phyloP scores from a whole-genome alignment of 2,888 invertebrate species.

The Dascillus cervinus region DNA sequence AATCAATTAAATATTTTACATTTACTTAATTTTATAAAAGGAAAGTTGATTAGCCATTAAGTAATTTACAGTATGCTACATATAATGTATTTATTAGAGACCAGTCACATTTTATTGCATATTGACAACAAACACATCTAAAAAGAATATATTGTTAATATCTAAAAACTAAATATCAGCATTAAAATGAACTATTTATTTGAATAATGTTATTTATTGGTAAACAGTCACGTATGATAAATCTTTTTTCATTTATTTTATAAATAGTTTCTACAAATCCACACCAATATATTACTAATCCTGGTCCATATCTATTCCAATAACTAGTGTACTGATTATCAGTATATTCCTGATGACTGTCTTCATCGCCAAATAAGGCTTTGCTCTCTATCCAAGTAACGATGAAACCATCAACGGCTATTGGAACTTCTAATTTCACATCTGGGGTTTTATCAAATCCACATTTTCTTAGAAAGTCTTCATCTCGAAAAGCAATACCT shows the following conservation, averaged over 20 bases:
- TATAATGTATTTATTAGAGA: too few species aligned
- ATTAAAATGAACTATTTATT: too few species aligned
- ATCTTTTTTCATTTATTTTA: slow-evolving; percentile 43
- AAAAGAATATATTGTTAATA: too few species aligned
- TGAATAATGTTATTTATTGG: too few species aligned
- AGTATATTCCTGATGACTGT: slow-evolving; percentile 71
- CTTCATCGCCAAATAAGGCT: slow-evolving; percentile 85
- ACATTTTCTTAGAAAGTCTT: slow-evolving; percentile 67
- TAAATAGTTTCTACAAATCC: slow-evolving; percentile 64
- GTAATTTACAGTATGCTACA: too few species aligned
- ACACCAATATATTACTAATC: slow-evolving; percentile 94
- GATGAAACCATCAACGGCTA: slow-evolving; percentile 75
- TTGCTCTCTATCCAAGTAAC: slow-evolving; percentile 97
- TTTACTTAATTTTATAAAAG: too few species aligned
- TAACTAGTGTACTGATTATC: slow-evolving; percentile 83
- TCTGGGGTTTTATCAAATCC: slow-evolving; percentile 96
- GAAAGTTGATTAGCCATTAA: too few species aligned
- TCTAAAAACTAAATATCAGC: too few species aligned
- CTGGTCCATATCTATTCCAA: slow-evolving; percentile 83
- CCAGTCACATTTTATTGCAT: too few species aligned
- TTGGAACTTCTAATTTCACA: slow-evolving; percentile 81
- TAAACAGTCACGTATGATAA: slow-evolving; percentile 54
- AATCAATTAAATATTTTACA: too few species aligned
- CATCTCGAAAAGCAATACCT: slow-evolving; percentile 61
- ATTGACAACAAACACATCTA: too few species aligned